phyloP scores from a whole-genome alignment of 2,113 vertebrate species.

The Azemiops feae region DNA sequence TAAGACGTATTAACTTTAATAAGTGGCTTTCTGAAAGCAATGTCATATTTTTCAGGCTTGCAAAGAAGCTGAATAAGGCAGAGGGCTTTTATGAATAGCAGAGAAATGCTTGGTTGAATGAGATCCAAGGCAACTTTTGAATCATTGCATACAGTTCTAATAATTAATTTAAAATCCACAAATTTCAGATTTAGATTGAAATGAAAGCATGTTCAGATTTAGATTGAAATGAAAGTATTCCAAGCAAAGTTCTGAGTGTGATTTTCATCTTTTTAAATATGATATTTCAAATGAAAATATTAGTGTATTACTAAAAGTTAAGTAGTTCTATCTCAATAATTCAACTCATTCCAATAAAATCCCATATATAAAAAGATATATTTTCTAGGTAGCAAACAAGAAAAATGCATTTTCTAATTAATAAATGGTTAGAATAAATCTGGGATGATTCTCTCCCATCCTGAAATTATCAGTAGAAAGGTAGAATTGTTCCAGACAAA shows the following conservation, averaged over 20 bases:
- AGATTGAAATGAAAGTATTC: neutral
- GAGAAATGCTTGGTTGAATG: too few species aligned
- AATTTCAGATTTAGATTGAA: neutral
- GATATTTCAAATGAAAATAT: conserved; percentile 13
- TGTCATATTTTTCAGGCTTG: too few species aligned
- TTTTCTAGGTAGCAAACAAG: conserved; percentile 46
- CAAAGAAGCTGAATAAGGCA: too few species aligned
- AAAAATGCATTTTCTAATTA: neutral
- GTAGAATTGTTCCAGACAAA: neutral
- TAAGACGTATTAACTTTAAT: too few species aligned
- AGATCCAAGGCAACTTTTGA: neutral
- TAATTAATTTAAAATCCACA: neutral
- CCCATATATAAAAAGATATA: conserved; percentile 20
- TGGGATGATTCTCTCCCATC: conserved; percentile 26
- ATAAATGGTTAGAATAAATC: conserved; percentile 21
- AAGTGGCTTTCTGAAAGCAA: too few species aligned
- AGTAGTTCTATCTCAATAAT: neutral
- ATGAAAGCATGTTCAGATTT: neutral
- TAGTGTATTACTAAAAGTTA: conserved; percentile 13
- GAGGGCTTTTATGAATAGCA: too few species aligned
- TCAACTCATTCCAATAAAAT: conserved; percentile 31
- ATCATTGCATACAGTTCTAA: neutral
- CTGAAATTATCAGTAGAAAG: conserved; percentile 32
- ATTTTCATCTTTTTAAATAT: conserved; percentile 15
- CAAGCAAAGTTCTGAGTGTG: conserved; percentile 28